These are phyloP conservation scores for Pavo muticus DNA, from an alignment of 2,113 vertebrate species.

Conservation along the genomic window DNA sequence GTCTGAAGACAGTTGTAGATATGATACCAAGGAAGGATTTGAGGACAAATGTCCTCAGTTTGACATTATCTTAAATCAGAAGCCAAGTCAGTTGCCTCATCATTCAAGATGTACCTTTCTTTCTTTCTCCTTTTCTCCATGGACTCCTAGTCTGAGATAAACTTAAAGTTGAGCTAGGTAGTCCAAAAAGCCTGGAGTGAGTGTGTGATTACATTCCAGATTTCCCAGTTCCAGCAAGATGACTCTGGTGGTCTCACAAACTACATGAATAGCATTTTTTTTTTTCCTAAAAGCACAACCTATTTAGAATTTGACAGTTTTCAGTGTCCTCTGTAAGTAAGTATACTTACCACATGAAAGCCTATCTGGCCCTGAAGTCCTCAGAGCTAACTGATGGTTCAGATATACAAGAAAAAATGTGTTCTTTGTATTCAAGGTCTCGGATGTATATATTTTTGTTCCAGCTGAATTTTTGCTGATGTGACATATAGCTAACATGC, in stretches of 20 bases:
- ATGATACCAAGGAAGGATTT: neutral
- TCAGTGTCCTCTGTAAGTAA: neutral
- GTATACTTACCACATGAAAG: neutral
- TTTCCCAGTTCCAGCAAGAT: neutral
- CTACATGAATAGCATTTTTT: neutral
- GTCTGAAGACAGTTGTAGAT: neutral
- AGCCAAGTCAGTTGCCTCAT: neutral
- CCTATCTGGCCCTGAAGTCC: neutral
- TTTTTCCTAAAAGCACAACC: neutral
- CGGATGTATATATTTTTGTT: neutral
- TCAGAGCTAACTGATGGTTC: neutral
- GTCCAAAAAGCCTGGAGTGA: neutral
- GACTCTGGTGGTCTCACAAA: neutral
- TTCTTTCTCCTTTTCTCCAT: neutral
- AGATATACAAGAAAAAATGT: neutral
- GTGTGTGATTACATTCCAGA: neutral
- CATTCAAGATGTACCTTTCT: neutral
- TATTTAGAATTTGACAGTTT: neutral
- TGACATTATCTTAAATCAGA: neutral
- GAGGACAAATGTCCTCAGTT: fast-evolving
- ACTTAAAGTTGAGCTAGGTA: neutral
- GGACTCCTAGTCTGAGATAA: neutral
- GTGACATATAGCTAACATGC: neutral
- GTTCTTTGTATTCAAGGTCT: neutral
- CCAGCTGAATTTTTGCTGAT: neutral